Evolutionary conservation across 92 coral and sea anemone species (phyloP).

Genomic region (Parazoanthus darwini): DNA sequence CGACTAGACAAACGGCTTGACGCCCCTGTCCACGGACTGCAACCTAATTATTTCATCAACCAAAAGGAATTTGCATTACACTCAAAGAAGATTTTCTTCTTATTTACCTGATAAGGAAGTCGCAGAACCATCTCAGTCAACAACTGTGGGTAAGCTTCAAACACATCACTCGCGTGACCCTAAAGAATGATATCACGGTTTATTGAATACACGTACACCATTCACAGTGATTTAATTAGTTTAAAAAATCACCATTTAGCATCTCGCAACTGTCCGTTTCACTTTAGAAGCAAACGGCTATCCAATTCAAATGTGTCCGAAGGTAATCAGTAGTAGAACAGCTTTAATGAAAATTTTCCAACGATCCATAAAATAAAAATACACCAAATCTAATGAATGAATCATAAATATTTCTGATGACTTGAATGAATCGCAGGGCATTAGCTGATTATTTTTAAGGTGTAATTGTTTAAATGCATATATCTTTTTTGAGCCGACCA

Average conservation of each 20-base stretch:
- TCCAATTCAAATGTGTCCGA: too few relatives aligned
- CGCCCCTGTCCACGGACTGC: background rate
- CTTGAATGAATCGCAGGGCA: background rate
- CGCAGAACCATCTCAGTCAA: constrained; percentile 97
- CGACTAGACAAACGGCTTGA: too few relatives aligned
- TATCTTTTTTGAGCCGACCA: background rate
- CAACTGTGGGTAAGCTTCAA: constrained; percentile 95
- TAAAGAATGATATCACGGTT: constrained; percentile 4
- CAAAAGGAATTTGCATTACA: background rate
- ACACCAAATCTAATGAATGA: too few relatives aligned
- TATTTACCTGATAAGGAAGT: constrained; percentile 84
- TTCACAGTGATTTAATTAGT: too few relatives aligned
- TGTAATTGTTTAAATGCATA: background rate
- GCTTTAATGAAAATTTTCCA: background rate
- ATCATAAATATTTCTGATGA: too few relatives aligned
- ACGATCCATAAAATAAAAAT: background rate
- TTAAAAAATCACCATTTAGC: background rate
- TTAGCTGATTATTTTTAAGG: background rate
- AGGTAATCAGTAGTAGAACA: background rate
- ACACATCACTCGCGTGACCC: constrained; percentile 98
- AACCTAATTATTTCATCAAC: background rate
- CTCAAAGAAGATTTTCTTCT: background rate
- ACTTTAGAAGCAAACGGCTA: background rate
- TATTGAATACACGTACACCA: background rate
- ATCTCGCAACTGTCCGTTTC: background rate